These are phyloP conservation scores for Protaetia brevitarsis DNA, from an alignment of 1,140 invertebrate species.

Conservation along the genomic window DNA sequence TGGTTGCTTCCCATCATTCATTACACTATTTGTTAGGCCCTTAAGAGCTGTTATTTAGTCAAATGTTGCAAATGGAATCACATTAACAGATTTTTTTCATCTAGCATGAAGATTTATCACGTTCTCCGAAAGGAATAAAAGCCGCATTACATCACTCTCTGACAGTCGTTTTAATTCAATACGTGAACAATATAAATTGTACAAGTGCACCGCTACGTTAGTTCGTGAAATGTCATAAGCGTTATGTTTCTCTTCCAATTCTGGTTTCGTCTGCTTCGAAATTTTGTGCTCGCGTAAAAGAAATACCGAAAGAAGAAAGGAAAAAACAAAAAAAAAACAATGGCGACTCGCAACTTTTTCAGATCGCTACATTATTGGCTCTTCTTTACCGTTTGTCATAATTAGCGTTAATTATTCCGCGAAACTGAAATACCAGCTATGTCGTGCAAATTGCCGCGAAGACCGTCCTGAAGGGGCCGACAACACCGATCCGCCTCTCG, in stretches of 20 bases:
- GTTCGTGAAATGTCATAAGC: no score
- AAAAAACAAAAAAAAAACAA: not conserved
- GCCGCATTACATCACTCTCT: no score
- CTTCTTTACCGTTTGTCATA: not conserved
- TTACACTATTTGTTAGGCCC: not conserved
- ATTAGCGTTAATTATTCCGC: constrained; percentile 10
- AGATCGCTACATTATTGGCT: not conserved
- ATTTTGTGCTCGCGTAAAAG: not conserved
- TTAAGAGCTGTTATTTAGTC: not conserved
- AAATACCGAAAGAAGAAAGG: not conserved
- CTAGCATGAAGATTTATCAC: not conserved
- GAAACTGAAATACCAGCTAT: constrained; percentile 3
- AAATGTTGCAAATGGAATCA: not conserved
- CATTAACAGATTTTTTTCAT: not conserved
- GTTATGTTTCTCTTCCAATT: no score
- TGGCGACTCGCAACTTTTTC: not conserved
- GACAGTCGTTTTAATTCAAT: no score
- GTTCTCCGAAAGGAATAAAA: no score
- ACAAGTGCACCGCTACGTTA: no score
- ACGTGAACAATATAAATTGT: no score
- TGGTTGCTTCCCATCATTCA: not conserved
- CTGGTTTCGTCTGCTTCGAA: no score
- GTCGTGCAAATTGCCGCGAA: not conserved
- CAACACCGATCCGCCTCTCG: not conserved
- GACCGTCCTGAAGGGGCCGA: not conserved